Conservation (phyloP, 2,888 invertebrate genomes). For the Tromatobia lineatoria region DNA sequence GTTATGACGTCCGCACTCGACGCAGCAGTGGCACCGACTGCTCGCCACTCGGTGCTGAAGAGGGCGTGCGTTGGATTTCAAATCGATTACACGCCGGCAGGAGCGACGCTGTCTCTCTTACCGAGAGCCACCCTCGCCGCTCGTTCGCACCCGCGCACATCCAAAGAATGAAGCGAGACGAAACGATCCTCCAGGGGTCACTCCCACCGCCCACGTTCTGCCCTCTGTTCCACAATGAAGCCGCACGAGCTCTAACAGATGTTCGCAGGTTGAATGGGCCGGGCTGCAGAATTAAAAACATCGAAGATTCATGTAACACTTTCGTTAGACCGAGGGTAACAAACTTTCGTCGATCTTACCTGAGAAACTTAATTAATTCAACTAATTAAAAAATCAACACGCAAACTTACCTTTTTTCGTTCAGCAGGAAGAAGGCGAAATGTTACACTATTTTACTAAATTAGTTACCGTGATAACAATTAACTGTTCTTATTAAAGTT, state of each 20-base stretch:
- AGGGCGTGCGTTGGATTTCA: slow-evolving; percentile 81
- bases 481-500: no score
- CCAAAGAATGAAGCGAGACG: slow-evolving; percentile 26
- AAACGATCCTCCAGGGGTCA: slow-evolving; percentile 54
- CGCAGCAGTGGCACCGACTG: slow-evolving; percentile 80
- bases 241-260: slow-evolving; percentile 26
- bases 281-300: slow-evolving; percentile 7
- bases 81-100: slow-evolving; percentile 80
- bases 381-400: neutral
- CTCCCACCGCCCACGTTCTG: slow-evolving; percentile 58
- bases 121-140: slow-evolving; percentile 21
- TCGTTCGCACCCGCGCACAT: slow-evolving; percentile 6
- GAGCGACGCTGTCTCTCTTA: slow-evolving; percentile 33
- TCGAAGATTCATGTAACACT: neutral
- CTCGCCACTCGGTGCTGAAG: slow-evolving; percentile 66
- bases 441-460: no score
- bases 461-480: no score
- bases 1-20: slow-evolving; percentile 69
- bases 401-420: neutral
- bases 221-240: slow-evolving; percentile 17
- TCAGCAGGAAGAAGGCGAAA: no score
- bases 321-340: neutral
- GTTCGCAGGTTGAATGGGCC: slow-evolving; percentile 42
- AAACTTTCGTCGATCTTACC: neutral
- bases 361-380: neutral